Percentiles rank a stretch among this genome's conserved stretches.
Conservation (phyloP, 2,888 invertebrate species). For the Lasioglossum oenotherae region DNA sequence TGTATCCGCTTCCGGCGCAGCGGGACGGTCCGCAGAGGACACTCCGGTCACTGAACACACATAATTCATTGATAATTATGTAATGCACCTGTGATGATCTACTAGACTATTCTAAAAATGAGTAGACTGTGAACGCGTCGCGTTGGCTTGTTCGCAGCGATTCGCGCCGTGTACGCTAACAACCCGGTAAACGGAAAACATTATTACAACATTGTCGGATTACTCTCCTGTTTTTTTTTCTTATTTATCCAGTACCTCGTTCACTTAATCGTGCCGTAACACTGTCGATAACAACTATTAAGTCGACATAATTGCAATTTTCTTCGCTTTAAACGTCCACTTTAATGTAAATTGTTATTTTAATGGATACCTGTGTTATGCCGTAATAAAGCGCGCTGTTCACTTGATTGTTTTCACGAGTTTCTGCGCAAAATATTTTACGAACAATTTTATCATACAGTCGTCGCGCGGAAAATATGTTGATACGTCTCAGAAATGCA, state of each 20-base stretch:
- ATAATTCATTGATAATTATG: slow-evolving; percentile 73
- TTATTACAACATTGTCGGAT: not conserved
- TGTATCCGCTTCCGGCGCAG: slow-evolving; percentile 82
- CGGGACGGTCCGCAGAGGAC: slow-evolving; percentile 72
- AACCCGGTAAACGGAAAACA: slow-evolving; percentile 1
- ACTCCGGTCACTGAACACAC: slow-evolving; percentile 78
- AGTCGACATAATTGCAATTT: not conserved
- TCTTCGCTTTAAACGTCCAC: not conserved
- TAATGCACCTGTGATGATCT: slow-evolving; percentile 59
- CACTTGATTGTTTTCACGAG: not conserved
- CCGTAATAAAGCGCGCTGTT: no score
- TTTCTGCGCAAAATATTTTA: no score
- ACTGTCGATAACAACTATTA: not conserved
- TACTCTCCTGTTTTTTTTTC: not conserved
- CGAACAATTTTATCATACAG: no score
- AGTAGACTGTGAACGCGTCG: slow-evolving; percentile 8
- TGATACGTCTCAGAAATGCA: no score
- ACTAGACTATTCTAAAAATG: slow-evolving; percentile 32
- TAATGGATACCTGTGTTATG: not conserved
- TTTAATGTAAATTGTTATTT: not conserved
- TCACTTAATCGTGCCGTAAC: not conserved
- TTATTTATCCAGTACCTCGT: not conserved
- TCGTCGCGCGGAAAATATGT: no score
- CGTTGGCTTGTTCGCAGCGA: not conserved
- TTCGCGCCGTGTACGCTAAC: not conserved